Evolutionary conservation across 1,140 invertebrate genomes (phyloP).

Genomic region (Vanessa tameamea): DNA sequence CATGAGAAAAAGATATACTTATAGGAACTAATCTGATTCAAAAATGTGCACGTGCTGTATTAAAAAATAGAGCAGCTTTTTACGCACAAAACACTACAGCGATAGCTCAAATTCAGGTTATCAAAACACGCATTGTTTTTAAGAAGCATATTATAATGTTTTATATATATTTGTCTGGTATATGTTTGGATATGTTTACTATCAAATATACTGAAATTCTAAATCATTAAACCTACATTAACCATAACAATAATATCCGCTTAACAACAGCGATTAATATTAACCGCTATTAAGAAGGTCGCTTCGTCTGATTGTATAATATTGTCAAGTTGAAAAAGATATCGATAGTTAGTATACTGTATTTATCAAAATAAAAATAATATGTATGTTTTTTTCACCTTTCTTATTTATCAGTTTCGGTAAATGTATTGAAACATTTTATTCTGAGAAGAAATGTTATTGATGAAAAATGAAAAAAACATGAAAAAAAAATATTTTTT

Average conservation of each 20-base stretch:
- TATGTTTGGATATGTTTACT: conserved; percentile 12
- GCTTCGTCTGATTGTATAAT: conserved; percentile 15
- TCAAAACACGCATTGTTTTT: conserved; percentile 22
- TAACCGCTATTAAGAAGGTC: conserved; percentile 35
- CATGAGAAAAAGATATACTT: background rate
- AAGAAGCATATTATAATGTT: conserved; percentile 21
- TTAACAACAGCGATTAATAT: conserved; percentile 46
- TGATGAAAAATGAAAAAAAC: no score
- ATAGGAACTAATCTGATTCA: background rate
- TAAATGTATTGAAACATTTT: background rate
- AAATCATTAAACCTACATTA: conserved; percentile 9
- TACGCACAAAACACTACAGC: conserved; percentile 1
- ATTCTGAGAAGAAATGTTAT: background rate
- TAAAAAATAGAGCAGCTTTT: conserved; percentile 12
- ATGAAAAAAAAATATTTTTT: no score
- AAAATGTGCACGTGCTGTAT: conserved; percentile 9
- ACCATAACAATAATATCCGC: conserved; percentile 51
- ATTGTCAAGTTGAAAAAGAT: background rate
- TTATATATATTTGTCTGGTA: background rate
- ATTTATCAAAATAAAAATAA: background rate
- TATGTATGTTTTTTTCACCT: conserved; percentile 1
- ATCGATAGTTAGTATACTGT: background rate
- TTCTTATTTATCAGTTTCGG: background rate
- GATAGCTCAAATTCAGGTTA: conserved; percentile 27
- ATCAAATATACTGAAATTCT: conserved; percentile 16